Conservation (phyloP, 2,113 vertebrate genomes). For the Urocynchramus pylzowi region DNA sequence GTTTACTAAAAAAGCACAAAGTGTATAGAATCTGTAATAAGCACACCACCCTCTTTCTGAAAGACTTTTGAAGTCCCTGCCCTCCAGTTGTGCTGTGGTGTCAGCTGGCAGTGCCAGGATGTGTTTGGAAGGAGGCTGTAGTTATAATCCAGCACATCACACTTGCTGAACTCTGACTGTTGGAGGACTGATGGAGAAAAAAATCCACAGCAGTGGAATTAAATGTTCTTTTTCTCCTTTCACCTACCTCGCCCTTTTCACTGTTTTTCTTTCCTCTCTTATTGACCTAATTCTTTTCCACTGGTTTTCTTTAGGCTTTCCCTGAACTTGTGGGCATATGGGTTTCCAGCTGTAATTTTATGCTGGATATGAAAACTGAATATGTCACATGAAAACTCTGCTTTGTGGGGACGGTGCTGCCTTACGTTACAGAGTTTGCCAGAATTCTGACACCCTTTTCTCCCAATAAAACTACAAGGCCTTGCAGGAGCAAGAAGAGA, state of each 20-base stretch:
- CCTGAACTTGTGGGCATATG: not conserved
- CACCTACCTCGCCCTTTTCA: not conserved
- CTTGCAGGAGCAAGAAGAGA: not conserved
- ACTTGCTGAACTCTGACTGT: not conserved
- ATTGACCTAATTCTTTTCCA: conserved; percentile 14
- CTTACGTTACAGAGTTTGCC: not conserved
- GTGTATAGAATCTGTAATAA: not conserved
- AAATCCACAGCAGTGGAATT: not conserved
- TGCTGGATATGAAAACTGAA: not conserved
- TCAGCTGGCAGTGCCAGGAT: not conserved
- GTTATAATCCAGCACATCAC: not conserved
- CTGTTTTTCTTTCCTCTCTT: not conserved
- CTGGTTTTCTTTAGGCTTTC: not conserved
- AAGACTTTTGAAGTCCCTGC: not conserved
- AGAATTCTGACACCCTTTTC: not conserved
- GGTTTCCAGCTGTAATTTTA: not conserved
- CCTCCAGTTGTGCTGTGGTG: not conserved
- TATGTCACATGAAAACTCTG: not conserved
- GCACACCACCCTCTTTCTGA: not conserved
- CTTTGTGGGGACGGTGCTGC: not conserved
- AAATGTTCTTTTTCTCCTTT: not conserved
- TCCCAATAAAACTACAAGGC: not conserved
- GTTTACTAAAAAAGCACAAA: not conserved
- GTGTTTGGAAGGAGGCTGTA: not conserved
- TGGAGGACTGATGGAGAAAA: not conserved